Evolutionary conservation across 2,888 invertebrate species (phyloP).

Genomic region (Smittia sp.): DNA sequence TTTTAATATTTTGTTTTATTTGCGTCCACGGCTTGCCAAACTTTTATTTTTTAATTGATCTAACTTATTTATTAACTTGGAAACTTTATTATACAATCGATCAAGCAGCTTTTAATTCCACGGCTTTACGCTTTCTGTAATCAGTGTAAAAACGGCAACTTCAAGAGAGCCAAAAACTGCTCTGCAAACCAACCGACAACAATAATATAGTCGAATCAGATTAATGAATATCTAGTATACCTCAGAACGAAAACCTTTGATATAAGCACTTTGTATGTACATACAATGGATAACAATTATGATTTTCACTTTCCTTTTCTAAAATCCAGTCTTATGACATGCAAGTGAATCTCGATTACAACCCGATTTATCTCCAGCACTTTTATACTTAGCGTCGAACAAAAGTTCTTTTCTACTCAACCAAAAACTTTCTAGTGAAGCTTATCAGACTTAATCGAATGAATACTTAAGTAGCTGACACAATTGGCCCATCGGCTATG

Average conservation of each 20-base stretch:
- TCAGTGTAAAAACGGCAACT: neutral
- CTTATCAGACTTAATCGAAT: neutral
- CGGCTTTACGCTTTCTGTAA: too few relatives aligned
- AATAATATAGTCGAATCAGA: neutral
- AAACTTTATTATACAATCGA: too few relatives aligned
- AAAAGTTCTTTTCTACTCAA: neutral
- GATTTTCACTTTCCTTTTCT: neutral
- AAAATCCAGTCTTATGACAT: neutral
- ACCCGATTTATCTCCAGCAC: neutral
- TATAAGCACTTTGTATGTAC: constrained; percentile 4
- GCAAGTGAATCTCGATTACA: neutral
- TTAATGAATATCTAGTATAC: neutral
- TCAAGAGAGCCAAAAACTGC: neutral
- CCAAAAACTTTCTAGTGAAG: neutral
- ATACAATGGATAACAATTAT: neutral
- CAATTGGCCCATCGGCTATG: too few relatives aligned
- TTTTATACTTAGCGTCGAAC: neutral
- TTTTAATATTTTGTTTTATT: neutral
- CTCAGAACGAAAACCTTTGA: neutral
- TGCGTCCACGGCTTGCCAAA: constrained; percentile 6
- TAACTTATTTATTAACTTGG: constrained; percentile 1
- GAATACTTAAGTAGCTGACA: neutral
- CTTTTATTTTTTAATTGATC: neutral
- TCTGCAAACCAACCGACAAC: neutral
- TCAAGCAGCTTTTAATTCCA: too few relatives aligned